Percentiles rank a stretch among this genome's conserved stretches.
phyloP scores from a whole-genome alignment of 1,140 invertebrate species.

The Hypothenemus hampei region DNA sequence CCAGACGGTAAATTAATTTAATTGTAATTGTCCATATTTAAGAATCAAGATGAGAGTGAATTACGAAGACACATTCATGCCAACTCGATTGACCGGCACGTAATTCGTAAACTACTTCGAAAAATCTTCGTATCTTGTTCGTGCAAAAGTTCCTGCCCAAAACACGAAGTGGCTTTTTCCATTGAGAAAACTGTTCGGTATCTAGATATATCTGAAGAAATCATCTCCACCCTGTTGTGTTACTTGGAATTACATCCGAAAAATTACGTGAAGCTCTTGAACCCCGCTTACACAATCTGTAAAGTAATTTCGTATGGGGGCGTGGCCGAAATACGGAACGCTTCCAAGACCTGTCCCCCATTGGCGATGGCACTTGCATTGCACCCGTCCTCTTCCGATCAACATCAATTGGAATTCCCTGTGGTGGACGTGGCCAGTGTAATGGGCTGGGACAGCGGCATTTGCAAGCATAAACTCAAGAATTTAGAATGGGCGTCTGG shows the following conservation, averaged over 20 bases:
- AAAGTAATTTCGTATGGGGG: slow-evolving; percentile 63
- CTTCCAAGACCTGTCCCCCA: slow-evolving; percentile 67
- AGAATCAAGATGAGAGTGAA: slow-evolving; percentile 74
- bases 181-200: slow-evolving; percentile 71
- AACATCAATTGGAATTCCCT: slow-evolving; percentile 72
- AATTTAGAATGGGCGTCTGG: slow-evolving; percentile 79
- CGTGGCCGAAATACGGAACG: slow-evolving; percentile 58
- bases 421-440: slow-evolving; percentile 79
- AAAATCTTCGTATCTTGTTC: slow-evolving; percentile 78
- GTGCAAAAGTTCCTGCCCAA: slow-evolving; percentile 65
- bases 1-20: not conserved
- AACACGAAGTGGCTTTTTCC: slow-evolving; percentile 85
- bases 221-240: slow-evolving; percentile 83
- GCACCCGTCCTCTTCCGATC: slow-evolving; percentile 59
- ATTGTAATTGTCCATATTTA: not conserved
- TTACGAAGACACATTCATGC: slow-evolving; percentile 82
- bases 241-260: slow-evolving; percentile 82
- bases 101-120: slow-evolving; percentile 76
- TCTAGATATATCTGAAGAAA: slow-evolving; percentile 86
- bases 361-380: slow-evolving; percentile 82
- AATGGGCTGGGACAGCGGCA: slow-evolving; percentile 86
- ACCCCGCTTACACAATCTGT: slow-evolving; percentile 58
- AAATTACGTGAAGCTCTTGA: slow-evolving; percentile 71
- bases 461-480: slow-evolving; percentile 85
- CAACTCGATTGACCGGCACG: slow-evolving; percentile 79